Evolutionary conservation across 2,888 invertebrate species (phyloP).

Genomic region (Cynaeus angustus): DNA sequence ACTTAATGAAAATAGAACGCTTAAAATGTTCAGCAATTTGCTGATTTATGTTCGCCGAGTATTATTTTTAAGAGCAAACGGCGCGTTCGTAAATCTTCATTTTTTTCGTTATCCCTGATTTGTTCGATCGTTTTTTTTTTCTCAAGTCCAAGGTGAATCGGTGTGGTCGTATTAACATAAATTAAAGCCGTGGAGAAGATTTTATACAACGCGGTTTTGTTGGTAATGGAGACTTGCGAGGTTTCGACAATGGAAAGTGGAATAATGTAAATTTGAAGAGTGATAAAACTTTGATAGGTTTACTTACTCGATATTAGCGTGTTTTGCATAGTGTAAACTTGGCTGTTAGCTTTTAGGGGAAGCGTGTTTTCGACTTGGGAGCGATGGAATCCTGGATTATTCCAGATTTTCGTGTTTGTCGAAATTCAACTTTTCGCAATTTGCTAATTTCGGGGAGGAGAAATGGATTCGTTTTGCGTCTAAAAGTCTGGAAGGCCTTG

Average conservation of each 20-base stretch:
- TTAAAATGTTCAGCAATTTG: neutral
- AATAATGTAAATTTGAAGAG: constrained; percentile 1
- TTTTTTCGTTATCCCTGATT: neutral
- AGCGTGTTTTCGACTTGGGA: neutral
- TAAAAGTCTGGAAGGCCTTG: too few relatives aligned
- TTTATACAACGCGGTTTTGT: neutral
- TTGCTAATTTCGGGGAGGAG: too few relatives aligned
- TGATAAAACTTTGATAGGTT: constrained; percentile 4
- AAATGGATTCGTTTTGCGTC: too few relatives aligned
- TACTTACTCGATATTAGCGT: neutral
- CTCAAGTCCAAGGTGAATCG: constrained; percentile 29
- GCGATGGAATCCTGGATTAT: too few relatives aligned
- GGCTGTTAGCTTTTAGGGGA: constrained; percentile 2
- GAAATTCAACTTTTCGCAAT: too few relatives aligned
- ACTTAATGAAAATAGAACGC: neutral
- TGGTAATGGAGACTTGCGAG: neutral
- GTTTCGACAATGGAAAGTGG: neutral
- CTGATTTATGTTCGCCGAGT: neutral
- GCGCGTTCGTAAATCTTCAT: neutral
- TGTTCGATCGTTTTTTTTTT: constrained; percentile 4
- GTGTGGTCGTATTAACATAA: constrained; percentile 19
- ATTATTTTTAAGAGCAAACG: neutral
- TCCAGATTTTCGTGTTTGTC: too few relatives aligned
- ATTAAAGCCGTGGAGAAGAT: constrained; percentile 11
- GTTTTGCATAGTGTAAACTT: constrained; percentile 2